Percentiles rank a stretch among this genome's conserved stretches.
Conservation (phyloP, 2,888 invertebrate species). For the Dexiosoma caninum region DNA sequence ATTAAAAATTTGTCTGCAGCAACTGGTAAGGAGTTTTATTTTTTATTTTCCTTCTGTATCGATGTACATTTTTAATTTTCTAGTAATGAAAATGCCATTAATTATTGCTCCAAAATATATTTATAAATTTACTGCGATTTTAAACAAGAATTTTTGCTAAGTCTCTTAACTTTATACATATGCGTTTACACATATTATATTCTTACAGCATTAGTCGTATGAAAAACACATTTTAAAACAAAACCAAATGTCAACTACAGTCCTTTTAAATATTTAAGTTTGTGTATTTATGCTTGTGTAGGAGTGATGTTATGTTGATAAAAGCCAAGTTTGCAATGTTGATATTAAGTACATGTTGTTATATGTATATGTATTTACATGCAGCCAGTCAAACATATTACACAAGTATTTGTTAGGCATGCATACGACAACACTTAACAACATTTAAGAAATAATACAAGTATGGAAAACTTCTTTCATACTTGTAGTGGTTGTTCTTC, state of each 20-base stretch:
- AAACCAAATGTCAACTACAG: conserved; percentile 61
- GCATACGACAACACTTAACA: conserved; percentile 9
- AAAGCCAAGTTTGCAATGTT: conserved; percentile 28
- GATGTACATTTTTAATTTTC: too few species aligned
- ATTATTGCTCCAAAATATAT: too few species aligned
- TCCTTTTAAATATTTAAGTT: conserved; percentile 1
- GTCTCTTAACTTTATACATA: too few species aligned
- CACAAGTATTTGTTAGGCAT: neutral
- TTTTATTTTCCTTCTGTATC: too few species aligned
- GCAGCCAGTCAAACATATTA: too few species aligned
- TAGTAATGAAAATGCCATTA: too few species aligned
- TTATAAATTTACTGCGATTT: too few species aligned
- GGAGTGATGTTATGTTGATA: neutral
- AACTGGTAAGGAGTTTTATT: too few species aligned
- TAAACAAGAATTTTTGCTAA: too few species aligned
- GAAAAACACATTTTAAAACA: conserved; percentile 58
- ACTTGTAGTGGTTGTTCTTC: neutral
- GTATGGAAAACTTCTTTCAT: conserved; percentile 5
- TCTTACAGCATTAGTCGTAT: conserved; percentile 45
- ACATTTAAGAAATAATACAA: conserved; percentile 10
- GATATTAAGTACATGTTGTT: conserved; percentile 2
- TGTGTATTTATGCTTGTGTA: neutral
- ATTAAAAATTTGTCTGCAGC: too few species aligned
- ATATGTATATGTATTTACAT: too few species aligned
- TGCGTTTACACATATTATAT: too few species aligned